Evolutionary conservation across 2,888 invertebrate species (phyloP), one percentile per base, ranked within the genome.

Genomic region (Hydrotaea cyrtoneurina): DNA sequence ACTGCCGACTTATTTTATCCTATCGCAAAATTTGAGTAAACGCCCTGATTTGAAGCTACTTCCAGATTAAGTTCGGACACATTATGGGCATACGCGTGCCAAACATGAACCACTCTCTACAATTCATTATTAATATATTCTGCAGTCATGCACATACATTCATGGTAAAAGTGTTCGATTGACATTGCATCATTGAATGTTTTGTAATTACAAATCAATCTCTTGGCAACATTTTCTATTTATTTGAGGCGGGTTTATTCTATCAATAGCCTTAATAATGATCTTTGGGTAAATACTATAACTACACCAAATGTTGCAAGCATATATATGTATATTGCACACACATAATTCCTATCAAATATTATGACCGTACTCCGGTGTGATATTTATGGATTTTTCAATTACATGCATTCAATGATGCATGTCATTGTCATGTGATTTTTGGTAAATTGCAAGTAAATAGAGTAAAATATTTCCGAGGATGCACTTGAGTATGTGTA

Each of bases 321-420:
- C 36, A 39, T 53, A 7, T 69, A 1, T 15, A 39, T 8, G 4
- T 36, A 36, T 8, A 36, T 36, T 8, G 8, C 4, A 36, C 36
- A 36, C 4, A 36, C 36, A 36, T 39, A 11, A 8, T 39, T 2
- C 3, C 7, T 10, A 39, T 8, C 39, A 39, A 39, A 13, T 31
- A 31, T 31, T 31, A 31, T 31, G 31, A 31, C 31, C 8, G 0
- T 21, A 5, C 21, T 26, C 26, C 26, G 26, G 26, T 26, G 59
- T 2, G 39, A 57, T 72, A 64, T 84, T 76, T 66, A 85, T 66
- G 66, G 73, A 81, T 82, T 73, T 69, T 82, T 79, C 82, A 50
- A 82, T 85, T 46, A 77, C 53, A 82, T 77, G 73, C 53, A 76
- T 19, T 69, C 73, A 76, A 79, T n/a, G 57, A 71, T 50, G 80